These are phyloP conservation scores for Orycteropus afer DNA, from an alignment of 2,113 vertebrate genomes.

Conservation along the genomic window DNA sequence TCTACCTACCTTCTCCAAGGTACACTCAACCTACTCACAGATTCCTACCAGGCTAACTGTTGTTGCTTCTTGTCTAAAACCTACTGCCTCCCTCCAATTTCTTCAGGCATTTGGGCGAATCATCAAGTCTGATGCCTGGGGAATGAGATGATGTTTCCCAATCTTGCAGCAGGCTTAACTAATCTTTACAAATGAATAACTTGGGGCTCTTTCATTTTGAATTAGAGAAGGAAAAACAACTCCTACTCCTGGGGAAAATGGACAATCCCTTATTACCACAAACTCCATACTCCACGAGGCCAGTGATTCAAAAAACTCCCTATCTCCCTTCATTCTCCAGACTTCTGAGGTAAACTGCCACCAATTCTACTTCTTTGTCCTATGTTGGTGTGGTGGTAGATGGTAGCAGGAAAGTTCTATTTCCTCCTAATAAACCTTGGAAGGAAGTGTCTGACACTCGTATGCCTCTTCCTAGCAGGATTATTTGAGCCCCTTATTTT, in stretches of 20 bases:
- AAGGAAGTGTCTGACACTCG: not conserved
- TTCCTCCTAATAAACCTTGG: not conserved
- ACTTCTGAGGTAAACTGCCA: not conserved
- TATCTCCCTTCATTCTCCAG: not conserved
- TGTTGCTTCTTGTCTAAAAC: not conserved
- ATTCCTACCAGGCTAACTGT: not conserved
- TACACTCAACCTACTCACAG: too few species aligned
- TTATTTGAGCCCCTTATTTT: not conserved
- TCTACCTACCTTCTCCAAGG: not conserved
- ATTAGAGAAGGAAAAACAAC: not conserved
- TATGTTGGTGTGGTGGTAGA: not conserved
- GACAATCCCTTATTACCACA: not conserved
- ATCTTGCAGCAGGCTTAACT: not conserved
- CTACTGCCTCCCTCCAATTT: not conserved
- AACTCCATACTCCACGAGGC: not conserved
- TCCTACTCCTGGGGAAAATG: not conserved
- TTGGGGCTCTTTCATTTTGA: not conserved
- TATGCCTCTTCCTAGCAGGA: not conserved
- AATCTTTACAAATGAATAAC: not conserved
- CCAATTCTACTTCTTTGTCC: not conserved
- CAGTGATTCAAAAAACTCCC: not conserved
- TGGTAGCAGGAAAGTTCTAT: accelerated
- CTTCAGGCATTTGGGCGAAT: not conserved
- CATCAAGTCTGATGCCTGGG: not conserved
- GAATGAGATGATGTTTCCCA: not conserved